phyloP scores from a whole-genome alignment of 2,797 vertebrate species.

The Myripristis jacobus region DNA sequence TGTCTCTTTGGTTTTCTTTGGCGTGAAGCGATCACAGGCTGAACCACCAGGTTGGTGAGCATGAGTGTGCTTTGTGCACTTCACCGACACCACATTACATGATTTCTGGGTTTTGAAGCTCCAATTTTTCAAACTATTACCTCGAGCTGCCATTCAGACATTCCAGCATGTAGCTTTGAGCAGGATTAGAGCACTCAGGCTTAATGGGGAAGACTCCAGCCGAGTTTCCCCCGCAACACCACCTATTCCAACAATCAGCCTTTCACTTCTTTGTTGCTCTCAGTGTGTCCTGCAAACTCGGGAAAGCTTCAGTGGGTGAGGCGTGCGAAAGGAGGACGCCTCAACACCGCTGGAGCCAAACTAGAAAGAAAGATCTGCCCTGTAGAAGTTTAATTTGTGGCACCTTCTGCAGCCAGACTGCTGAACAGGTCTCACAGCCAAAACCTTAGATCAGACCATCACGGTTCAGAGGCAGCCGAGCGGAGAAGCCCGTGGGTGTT shows the following conservation, averaged over 20 bases:
- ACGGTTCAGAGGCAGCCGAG: constrained; percentile 57
- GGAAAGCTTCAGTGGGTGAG: neutral
- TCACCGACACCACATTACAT: neutral
- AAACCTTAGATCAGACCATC: constrained; percentile 35
- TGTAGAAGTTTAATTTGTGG: constrained; percentile 29
- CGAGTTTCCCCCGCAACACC: neutral
- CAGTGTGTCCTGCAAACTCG: neutral
- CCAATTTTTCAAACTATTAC: neutral
- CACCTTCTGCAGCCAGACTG: constrained; percentile 20
- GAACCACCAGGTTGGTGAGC: neutral
- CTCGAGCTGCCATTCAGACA: constrained; percentile 1
- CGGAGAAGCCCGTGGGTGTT: constrained; percentile 42
- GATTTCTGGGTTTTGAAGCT: neutral
- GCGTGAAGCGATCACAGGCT: neutral
- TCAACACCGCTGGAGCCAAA: neutral
- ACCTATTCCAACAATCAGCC: constrained; percentile 13
- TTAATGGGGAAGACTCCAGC: constrained; percentile 30
- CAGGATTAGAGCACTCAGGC: constrained; percentile 9
- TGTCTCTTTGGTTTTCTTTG: too few species aligned
- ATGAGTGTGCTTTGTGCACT: neutral
- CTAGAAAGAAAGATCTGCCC: constrained; percentile 29
- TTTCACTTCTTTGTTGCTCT: constrained; percentile 15
- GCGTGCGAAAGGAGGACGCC: constrained; percentile 19
- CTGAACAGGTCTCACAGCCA: constrained; percentile 22
- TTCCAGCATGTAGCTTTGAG: constrained; percentile 14